These are phyloP conservation scores for Scaptomyza pallida DNA, from an alignment of 1,140 invertebrate genomes.

Conservation along the genomic window DNA sequence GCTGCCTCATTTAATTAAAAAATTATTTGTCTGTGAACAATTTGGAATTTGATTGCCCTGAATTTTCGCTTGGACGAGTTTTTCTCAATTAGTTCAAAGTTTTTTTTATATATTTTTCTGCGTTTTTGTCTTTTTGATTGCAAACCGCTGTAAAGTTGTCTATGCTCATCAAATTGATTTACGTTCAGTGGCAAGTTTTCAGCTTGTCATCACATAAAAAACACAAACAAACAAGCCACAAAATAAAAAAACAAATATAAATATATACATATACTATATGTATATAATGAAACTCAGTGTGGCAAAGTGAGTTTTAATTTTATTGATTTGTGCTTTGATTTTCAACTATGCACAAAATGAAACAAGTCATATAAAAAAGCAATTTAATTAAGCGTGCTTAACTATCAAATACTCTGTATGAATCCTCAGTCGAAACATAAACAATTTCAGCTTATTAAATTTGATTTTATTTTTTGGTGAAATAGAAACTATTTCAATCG, in stretches of 20 bases:
- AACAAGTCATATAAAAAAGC: neutral
- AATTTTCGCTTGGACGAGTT: conserved; percentile 19
- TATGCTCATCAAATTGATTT: conserved; percentile 42
- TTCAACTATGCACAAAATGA: conserved; percentile 12
- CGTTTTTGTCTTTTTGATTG: conserved; percentile 11
- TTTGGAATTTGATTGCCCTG: conserved; percentile 29
- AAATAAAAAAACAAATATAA: conserved; percentile 8
- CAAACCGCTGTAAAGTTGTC: conserved; percentile 29
- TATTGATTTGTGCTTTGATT: conserved; percentile 38
- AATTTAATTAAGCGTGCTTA: neutral
- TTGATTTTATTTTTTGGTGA: no score
- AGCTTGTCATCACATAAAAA: conserved; percentile 24
- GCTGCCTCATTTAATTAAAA: conserved; percentile 37
- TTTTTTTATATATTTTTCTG: conserved; percentile 5
- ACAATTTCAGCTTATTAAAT: no score
- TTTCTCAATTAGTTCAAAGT: conserved; percentile 37
- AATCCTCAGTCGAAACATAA: no score
- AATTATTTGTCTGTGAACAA: conserved; percentile 6
- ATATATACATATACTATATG: conserved; percentile 1
- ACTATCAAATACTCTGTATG: no score
- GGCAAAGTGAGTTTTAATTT: conserved; percentile 31
- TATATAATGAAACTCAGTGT: conserved; percentile 7
- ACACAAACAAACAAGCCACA: neutral
- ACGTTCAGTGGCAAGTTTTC: conserved; percentile 32
- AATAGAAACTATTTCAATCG: no score